Percentiles rank a stretch among this genome's conserved stretches.
Evolutionary conservation across 2,113 vertebrate species (phyloP).

Genomic region (Argyrosomus japonicus): DNA sequence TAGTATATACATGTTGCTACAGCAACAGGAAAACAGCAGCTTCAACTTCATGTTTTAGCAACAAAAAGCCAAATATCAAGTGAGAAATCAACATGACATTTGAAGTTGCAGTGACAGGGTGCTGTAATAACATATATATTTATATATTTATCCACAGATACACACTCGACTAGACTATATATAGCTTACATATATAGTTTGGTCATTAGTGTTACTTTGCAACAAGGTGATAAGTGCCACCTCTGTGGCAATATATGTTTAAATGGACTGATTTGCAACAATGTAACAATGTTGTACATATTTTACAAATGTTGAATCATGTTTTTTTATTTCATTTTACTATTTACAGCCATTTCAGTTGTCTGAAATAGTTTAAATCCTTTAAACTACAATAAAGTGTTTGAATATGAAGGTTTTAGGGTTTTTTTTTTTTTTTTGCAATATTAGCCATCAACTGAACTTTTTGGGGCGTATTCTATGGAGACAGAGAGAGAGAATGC

Average conservation of each 20-base stretch:
- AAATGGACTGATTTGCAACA: not conserved
- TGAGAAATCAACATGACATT: not conserved
- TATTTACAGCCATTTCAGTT: not conserved
- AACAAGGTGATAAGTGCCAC: too few species aligned
- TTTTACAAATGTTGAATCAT: too few species aligned
- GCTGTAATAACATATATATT: too few species aligned
- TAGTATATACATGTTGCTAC: not conserved
- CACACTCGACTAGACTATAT: too few species aligned
- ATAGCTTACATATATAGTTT: too few species aligned
- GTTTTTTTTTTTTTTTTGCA: not conserved
- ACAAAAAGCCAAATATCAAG: not conserved
- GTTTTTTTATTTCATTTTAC: too few species aligned
- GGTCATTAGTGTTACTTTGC: not conserved
- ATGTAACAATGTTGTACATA: not conserved
- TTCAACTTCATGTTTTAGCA: not conserved
- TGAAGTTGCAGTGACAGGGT: too few species aligned
- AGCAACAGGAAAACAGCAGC: slow-evolving; percentile 11
- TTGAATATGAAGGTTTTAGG: not conserved
- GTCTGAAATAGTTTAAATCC: too few species aligned
- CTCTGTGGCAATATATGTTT: too few species aligned
- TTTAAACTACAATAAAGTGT: not conserved
- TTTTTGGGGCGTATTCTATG: not conserved
- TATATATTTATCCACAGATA: too few species aligned
- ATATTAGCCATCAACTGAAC: not conserved
- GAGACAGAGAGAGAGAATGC: not conserved